Conservation (phyloP, 2,113 vertebrate species). For the Caretta caretta region DNA sequence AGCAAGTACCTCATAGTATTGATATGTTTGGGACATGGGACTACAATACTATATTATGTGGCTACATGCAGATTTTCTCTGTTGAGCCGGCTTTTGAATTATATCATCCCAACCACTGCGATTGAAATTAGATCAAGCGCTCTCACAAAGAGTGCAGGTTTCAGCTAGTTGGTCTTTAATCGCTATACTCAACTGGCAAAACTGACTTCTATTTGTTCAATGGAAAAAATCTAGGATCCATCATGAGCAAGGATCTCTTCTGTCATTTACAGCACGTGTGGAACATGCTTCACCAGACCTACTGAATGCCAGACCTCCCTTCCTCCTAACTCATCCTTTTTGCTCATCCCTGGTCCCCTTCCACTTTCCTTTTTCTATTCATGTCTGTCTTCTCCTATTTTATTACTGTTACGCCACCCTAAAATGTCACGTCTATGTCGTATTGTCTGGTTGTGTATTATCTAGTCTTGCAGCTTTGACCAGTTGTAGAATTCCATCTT, state of each 20-base stretch:
- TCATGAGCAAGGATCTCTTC: neutral
- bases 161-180: conserved; percentile 46
- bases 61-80: neutral
- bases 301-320: neutral
- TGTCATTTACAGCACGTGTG: neutral
- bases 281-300: conserved; percentile 14
- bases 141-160: neutral
- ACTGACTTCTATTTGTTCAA: conserved; percentile 43
- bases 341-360: no score
- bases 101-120: conserved; percentile 47
- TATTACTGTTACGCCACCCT: no score
- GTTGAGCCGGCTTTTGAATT: conserved; percentile 66
- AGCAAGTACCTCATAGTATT: conserved; percentile 55
- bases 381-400: no score
- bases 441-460: no score
- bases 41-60: conserved; percentile 48
- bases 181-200: conserved; percentile 8
- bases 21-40: conserved; percentile 41
- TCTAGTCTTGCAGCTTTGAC: no score
- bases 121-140: conserved; percentile 44
- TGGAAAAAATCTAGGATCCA: neutral
- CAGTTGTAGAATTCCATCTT: no score
- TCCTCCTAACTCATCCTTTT: no score
- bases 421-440: no score
- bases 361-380: no score